A percentile compares a stretch with the other conserved stretches of the same genome.
phyloP scores from a whole-genome alignment of 2,797 vertebrate species.

The Esox lucius region DNA sequence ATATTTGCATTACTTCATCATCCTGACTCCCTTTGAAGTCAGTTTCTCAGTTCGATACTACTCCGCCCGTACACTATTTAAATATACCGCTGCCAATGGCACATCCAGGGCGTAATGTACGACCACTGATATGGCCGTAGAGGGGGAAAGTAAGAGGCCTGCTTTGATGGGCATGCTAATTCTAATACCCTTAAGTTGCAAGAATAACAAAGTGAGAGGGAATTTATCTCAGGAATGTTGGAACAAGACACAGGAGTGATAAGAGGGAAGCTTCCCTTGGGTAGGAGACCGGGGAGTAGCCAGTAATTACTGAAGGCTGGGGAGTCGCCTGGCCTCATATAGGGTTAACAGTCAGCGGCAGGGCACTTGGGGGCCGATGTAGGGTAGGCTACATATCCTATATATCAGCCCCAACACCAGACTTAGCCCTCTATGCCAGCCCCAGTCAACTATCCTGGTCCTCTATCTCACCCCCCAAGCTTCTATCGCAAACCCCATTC shows the following conservation, averaged over 20 bases:
- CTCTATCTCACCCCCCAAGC: too few relatives aligned
- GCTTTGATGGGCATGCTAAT: slow-evolving; percentile 74
- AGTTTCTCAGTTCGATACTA: slow-evolving; percentile 41
- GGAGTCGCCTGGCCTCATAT: background rate
- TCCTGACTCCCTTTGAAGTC: slow-evolving; percentile 49
- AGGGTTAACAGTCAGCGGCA: slow-evolving; percentile 40
- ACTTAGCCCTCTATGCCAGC: slow-evolving; percentile 7
- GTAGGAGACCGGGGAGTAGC: slow-evolving; percentile 53
- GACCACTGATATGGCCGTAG: slow-evolving; percentile 62
- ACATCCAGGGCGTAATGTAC: slow-evolving; percentile 54
- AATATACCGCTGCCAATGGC: slow-evolving; percentile 48
- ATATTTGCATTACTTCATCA: slow-evolving; percentile 49
- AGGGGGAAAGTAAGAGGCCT: slow-evolving; percentile 59
- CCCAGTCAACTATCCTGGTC: slow-evolving; percentile 2
- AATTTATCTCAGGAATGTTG: slow-evolving; percentile 77
- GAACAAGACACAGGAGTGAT: slow-evolving; percentile 67
- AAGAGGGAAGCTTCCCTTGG: slow-evolving; percentile 67
- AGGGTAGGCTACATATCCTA: background rate
- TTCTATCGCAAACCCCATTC: too few relatives aligned
- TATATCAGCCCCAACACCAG: background rate
- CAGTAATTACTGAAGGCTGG: slow-evolving; percentile 69
- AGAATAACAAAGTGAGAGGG: slow-evolving; percentile 73
- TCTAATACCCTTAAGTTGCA: slow-evolving; percentile 72
- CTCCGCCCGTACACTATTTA: slow-evolving; percentile 46
- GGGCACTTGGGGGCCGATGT: background rate